phyloP scores from a whole-genome alignment of 2,113 vertebrate genomes.

The Anhinga rufa region DNA sequence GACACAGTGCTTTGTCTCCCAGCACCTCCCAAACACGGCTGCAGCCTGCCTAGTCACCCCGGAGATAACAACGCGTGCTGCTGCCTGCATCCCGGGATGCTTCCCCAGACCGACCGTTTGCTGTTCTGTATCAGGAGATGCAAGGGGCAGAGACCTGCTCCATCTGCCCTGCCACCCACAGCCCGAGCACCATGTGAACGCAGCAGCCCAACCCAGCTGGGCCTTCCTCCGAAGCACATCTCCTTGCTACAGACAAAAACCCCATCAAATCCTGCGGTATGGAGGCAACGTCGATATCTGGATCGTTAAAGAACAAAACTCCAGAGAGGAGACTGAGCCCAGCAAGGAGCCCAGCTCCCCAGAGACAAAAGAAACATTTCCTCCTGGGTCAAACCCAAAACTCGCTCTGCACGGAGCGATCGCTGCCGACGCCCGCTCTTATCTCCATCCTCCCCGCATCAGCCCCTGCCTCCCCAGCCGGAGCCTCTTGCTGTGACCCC shows the following conservation, averaged over 20 bases:
- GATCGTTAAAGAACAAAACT: neutral
- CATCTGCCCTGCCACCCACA: too few relatives aligned
- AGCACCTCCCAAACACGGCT: neutral
- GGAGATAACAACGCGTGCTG: neutral
- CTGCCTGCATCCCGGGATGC: neutral
- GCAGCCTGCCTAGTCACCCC: neutral
- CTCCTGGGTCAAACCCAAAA: neutral
- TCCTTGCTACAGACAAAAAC: neutral
- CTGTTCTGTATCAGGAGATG: neutral
- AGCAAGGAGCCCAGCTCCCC: neutral
- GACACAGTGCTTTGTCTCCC: conserved; percentile 48
- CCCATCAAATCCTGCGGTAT: neutral
- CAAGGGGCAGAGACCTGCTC: neutral
- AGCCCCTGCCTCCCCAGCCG: neutral
- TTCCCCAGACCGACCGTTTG: neutral
- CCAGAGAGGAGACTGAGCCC: neutral
- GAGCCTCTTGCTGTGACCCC: neutral
- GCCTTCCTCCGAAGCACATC: neutral
- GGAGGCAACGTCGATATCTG: fast-evolving
- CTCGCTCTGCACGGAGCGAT: fast-evolving
- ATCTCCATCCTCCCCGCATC: neutral
- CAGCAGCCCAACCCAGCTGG: neutral
- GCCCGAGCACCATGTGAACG: fast-evolving
- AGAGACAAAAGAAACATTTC: neutral
- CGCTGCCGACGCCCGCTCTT: neutral